Evolutionary conservation across 2,888 invertebrate genomes (phyloP).

Genomic region (Agrotis exclamationis): DNA sequence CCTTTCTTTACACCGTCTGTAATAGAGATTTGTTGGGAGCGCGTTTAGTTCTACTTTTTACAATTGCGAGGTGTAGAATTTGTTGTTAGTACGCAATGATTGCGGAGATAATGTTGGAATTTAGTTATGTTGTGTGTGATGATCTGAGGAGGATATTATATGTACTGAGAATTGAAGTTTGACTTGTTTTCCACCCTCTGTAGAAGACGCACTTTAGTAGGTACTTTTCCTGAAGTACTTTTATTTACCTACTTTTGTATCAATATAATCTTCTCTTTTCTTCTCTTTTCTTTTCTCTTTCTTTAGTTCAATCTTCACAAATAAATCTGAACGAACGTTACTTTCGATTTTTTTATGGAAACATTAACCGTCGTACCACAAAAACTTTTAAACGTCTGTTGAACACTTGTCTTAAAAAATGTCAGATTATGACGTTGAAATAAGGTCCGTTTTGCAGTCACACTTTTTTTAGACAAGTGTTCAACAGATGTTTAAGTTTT

Average conservation of each 20-base stretch:
- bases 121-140: slow-evolving; percentile 35
- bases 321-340: too few species aligned
- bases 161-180: slow-evolving; percentile 1
- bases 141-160: slow-evolving; percentile 7
- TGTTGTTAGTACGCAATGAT: slow-evolving; percentile 57
- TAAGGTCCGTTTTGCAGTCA: too few species aligned
- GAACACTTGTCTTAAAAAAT: too few species aligned
- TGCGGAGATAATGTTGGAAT: slow-evolving; percentile 41
- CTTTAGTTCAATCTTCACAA: background rate
- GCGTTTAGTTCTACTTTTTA: slow-evolving; percentile 64
- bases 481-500: too few species aligned
- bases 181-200: background rate
- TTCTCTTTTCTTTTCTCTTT: too few species aligned
- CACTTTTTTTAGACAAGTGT: too few species aligned
- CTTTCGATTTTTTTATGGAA: too few species aligned
- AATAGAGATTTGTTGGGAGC: slow-evolving; percentile 86
- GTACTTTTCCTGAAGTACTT: background rate
- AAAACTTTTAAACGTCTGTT: too few species aligned
- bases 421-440: too few species aligned
- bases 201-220: too few species aligned
- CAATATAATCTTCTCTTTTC: background rate
- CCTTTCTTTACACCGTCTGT: slow-evolving; percentile 86
- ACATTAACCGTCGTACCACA: too few species aligned
- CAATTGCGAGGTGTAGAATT: slow-evolving; percentile 66
- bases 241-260: background rate